A percentile compares a stretch with the other conserved stretches of the same genome.
Conservation (phyloP, 2,888 invertebrate genomes). For the Pemphredon lugubris region DNA sequence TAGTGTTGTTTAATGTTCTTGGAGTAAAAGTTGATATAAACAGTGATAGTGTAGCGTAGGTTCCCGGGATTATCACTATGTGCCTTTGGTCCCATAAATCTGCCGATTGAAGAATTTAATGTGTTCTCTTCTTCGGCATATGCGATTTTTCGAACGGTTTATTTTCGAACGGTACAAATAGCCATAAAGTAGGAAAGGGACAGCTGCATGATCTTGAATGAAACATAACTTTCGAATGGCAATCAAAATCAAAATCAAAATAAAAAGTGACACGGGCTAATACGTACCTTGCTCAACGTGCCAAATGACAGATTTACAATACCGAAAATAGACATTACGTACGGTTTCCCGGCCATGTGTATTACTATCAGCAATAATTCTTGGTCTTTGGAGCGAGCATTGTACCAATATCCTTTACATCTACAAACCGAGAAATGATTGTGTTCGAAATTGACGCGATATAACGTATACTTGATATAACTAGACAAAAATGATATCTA, state of each 20-base stretch:
- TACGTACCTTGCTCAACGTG: not conserved
- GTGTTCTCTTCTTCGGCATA: too few species aligned
- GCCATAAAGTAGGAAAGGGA: slow-evolving; percentile 8
- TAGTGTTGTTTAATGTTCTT: too few species aligned
- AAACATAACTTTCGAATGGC: not conserved
- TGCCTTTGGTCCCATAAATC: too few species aligned
- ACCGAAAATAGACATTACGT: not conserved
- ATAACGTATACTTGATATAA: too few species aligned
- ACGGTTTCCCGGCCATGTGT: not conserved
- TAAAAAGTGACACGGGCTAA: too few species aligned
- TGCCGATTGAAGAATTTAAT: too few species aligned
- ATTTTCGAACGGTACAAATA: not conserved
- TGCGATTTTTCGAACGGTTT: not conserved
- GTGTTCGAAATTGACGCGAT: too few species aligned
- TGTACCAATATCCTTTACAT: slow-evolving; percentile 3
- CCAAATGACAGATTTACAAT: not conserved
- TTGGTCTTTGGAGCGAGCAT: not conserved
- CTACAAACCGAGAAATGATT: too few species aligned
- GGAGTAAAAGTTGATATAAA: too few species aligned
- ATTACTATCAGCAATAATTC: not conserved
- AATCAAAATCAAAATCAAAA: not conserved
- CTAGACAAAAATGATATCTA: not conserved
- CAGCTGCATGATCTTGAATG: slow-evolving; percentile 7
- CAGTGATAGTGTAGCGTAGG: too few species aligned
- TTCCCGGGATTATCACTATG: too few species aligned